phyloP scores from a whole-genome alignment of 2,113 vertebrate species.

The Eublepharis macularius region DNA sequence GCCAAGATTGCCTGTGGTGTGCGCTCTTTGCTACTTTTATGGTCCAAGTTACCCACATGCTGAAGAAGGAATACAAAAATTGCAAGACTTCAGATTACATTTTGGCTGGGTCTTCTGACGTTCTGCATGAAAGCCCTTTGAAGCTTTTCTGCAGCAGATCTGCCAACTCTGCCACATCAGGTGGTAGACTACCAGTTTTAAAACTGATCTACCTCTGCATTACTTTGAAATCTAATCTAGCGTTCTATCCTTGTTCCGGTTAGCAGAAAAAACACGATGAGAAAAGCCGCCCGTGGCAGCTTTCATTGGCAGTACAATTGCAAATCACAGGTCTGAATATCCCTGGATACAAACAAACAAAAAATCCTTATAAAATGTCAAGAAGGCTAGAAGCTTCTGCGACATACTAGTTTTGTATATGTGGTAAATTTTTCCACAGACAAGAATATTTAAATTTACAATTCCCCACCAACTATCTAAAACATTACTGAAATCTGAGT shows the following conservation, averaged over 20 bases:
- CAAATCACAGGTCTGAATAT: background rate
- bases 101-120: conserved; percentile 48
- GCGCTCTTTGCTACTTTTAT: conserved; percentile 39
- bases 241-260: background rate
- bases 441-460: background rate
- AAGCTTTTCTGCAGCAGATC: conserved; percentile 31
- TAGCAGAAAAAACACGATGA: background rate
- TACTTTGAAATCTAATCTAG: background rate
- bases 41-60: conserved; percentile 49
- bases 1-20: conserved; percentile 43
- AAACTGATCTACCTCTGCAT: background rate
- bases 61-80: conserved; percentile 45
- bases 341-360: background rate
- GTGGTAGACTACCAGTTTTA: background rate
- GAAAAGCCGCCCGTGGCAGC: background rate
- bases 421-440: background rate
- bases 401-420: background rate
- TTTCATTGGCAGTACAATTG: background rate
- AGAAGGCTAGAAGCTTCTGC: background rate
- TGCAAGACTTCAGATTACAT: conserved; percentile 63
- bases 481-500: background rate
- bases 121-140: conserved; percentile 38
- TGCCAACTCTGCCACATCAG: background rate
- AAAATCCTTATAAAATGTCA: background rate
- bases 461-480: background rate